Base-by-base conservation (phyloP, 2,113 vertebrate species). In the Hippocampus abdominalis region DNA sequence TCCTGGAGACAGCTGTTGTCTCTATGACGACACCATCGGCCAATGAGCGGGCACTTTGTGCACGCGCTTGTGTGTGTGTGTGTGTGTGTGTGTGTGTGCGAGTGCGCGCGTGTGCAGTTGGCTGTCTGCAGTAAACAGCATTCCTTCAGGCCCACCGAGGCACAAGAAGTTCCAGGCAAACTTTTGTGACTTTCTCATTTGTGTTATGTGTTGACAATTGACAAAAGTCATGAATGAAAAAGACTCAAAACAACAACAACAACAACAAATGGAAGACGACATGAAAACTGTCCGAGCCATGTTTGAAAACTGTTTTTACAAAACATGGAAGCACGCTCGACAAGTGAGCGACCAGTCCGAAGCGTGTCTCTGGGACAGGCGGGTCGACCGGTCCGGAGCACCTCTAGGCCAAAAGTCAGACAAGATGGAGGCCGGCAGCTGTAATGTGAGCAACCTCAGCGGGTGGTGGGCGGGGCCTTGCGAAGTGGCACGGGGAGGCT, bases 1-100 rank as follows among this genome's bases (percentile, higher is more conserved):
- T 91, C 90, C 90, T 85, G 77, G 89, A 92, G 88, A 91, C 91
- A 92, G 91, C 91, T 92, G 90, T 92, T 92, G 90, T 87, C 76
- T 91, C 84, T 81, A 85, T 90, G 92, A 92, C 91, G 85, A 86
- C 91, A 90, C 60, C 4, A 77, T 83, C 4, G 62, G 79, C 91
- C 88, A 91, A 93, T 91, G 82, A 76, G 80, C 5, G 56, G 39
- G 40, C 67, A n/a, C 15, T 36, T n/a, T 69, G 16, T 21, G 23
- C 15, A 6, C 42, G 36, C 11, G 48, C 23, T 56, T 70, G 21
- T 36, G 23, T 23, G 25, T 60, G 39, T n/a, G 68, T 66, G 60
- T 64, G 64, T 56, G 32, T 42, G 60, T 54, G 40, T 57, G 69
- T 66, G 68, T 42, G 36, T 27, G 42, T 9, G 18, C 78, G 25